Evolutionary conservation across 1,140 invertebrate species (phyloP).

Genomic region (Sarcophaga peregrina): DNA sequence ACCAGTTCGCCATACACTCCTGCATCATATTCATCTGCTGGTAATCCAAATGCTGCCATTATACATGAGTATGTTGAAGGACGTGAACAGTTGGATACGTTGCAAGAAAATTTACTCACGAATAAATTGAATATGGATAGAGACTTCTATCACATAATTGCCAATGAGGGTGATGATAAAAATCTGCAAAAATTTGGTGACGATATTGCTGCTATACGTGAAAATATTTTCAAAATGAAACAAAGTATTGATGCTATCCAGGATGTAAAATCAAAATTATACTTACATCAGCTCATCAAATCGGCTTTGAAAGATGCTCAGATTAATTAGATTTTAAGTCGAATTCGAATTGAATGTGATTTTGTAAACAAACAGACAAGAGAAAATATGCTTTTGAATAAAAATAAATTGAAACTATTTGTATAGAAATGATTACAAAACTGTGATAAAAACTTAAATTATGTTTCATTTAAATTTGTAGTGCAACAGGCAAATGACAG

Average conservation of each 20-base stretch:
- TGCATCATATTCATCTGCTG: background rate
- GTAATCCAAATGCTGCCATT: background rate
- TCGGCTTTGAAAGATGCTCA: background rate
- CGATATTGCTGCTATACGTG: background rate
- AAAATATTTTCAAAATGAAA: background rate
- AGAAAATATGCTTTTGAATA: too few species aligned
- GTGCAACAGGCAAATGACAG: too few species aligned
- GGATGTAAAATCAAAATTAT: background rate
- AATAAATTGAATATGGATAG: background rate
- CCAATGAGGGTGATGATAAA: background rate
- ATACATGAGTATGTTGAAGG: background rate
- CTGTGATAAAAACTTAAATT: slow-evolving; percentile 3
- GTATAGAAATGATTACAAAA: background rate
- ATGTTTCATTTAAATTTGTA: background rate
- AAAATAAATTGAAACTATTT: too few species aligned
- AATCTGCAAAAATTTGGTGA: background rate
- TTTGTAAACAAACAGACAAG: too few species aligned
- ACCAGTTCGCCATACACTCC: background rate
- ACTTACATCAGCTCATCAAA: background rate
- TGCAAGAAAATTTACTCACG: background rate
- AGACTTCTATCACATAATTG: background rate
- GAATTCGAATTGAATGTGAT: too few species aligned
- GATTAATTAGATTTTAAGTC: too few species aligned
- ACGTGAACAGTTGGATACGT: background rate
- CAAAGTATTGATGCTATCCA: background rate